Base-by-base conservation (phyloP, 2,113 vertebrate species). In the Leptobrachium ailaonicum region DNA sequence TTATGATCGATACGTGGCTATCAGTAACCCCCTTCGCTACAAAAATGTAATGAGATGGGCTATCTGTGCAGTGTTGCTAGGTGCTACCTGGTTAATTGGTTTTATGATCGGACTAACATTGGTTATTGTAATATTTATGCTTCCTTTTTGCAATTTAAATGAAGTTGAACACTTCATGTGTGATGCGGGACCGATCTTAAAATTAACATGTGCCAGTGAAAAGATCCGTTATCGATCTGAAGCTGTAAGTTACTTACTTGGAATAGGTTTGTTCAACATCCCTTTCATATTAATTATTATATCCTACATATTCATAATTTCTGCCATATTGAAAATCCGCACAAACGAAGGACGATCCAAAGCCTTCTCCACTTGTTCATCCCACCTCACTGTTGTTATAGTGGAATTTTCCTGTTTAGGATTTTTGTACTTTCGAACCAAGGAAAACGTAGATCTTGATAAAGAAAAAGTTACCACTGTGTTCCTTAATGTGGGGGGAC, bases 101-200 rank as follows among this genome's bases (percentile, higher is more conserved):
- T 82, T 84, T 40, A 63, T 83, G 42, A 20, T 87, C 11, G 84
- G 86, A 8, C 2, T 70, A 11, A 78, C 83, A 1, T 14, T 87
- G 9, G 82, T 77, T 8, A 71, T n/a, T 60, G 82, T 84, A 62
- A 75, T 89, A 71, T 88, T 89, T 75, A 82, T 63, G 14, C 77
- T 87, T 70, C 2, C 4, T 72, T 63, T 2, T 82, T 88, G 2
- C 32, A 87, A 32, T 32, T 32, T 32, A 32, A 32, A 32, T 32
- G 20, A 32, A 32, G 20, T 32, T 32, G 20, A 32, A 9, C 89
- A 89, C 43, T 87, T 85, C 72, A 83, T 87, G 6, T 88, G 87
- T 63, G 87, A 88, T 2, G 80, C 78, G 2, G 86, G 85, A 1
- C 88, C 86, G 0, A 12, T 75, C 32, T n/a, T 75, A 40, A 41